Evolutionary conservation across 2,113 vertebrate species (phyloP).

Genomic region (Enhydra lutris): DNA sequence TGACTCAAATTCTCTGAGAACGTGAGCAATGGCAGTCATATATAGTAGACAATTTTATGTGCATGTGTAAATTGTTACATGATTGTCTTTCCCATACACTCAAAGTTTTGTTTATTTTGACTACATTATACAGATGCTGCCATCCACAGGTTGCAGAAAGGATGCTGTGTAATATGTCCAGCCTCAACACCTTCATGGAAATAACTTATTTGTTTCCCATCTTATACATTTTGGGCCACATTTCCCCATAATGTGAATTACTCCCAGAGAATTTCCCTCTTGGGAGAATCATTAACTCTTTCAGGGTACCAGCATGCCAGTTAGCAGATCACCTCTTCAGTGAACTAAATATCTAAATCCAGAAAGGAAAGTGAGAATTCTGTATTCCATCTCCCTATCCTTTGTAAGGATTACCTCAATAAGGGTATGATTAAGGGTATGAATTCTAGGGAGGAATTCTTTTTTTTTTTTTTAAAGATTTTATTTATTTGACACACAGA

Average conservation of each 20-base stretch:
- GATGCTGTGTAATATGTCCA: conserved; percentile 23
- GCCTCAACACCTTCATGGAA: neutral
- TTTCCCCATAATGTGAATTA: conserved; percentile 6
- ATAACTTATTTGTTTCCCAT: neutral
- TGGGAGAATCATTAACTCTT: neutral
- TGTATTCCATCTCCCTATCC: neutral
- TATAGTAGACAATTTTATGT: neutral
- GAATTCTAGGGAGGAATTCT: neutral
- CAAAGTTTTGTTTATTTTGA: conserved; percentile 33
- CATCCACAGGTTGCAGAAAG: neutral
- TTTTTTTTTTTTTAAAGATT: too few relatives aligned
- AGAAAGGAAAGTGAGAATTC: neutral
- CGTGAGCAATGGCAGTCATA: neutral
- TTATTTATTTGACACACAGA: too few relatives aligned
- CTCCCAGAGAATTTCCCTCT: neutral
- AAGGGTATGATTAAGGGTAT: neutral
- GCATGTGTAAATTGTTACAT: neutral
- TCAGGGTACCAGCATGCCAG: neutral
- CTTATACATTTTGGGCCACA: neutral
- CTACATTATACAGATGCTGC: neutral
- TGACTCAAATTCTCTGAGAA: neutral
- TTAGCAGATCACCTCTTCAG: neutral
- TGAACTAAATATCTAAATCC: neutral
- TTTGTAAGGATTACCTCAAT: neutral
- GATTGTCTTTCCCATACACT: neutral